Evolutionary conservation across 2,797 vertebrate species (phyloP).

Genomic region (Protonibea diacanthus): DNA sequence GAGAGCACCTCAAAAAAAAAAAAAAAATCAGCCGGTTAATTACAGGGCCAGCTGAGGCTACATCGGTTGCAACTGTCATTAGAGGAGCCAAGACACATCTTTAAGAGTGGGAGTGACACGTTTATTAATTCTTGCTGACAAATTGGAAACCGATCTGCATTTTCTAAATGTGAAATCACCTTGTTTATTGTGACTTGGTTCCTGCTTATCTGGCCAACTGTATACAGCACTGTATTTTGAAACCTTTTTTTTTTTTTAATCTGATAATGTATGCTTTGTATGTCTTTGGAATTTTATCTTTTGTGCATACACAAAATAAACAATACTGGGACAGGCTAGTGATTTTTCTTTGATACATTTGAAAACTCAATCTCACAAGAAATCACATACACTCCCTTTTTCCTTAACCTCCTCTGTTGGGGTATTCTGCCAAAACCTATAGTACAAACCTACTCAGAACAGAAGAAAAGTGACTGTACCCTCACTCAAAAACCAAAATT

Average conservation of each 20-base stretch:
- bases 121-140: constrained; percentile 78
- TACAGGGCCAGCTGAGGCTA: constrained; percentile 70
- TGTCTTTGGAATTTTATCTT: neutral
- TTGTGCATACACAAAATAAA: neutral
- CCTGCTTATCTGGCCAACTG: neutral
- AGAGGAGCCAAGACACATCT: constrained; percentile 63
- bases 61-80: constrained; percentile 75
- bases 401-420: neutral
- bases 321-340: neutral
- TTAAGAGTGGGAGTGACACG: constrained; percentile 64
- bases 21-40: constrained; percentile 75
- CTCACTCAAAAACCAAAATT: constrained; percentile 1
- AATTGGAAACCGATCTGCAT: constrained; percentile 64
- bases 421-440: constrained; percentile 12
- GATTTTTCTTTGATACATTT: neutral
- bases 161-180: constrained; percentile 57
- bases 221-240: neutral
- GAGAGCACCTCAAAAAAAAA: constrained; percentile 49
- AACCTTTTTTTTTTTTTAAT: neutral
- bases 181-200: constrained; percentile 30
- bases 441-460: constrained; percentile 8
- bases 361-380: neutral
- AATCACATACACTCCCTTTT: neutral
- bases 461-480: neutral
- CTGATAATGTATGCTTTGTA: neutral